Base-by-base conservation (phyloP, 2,113 vertebrate species). In the Callithrix jacchus region DNA sequence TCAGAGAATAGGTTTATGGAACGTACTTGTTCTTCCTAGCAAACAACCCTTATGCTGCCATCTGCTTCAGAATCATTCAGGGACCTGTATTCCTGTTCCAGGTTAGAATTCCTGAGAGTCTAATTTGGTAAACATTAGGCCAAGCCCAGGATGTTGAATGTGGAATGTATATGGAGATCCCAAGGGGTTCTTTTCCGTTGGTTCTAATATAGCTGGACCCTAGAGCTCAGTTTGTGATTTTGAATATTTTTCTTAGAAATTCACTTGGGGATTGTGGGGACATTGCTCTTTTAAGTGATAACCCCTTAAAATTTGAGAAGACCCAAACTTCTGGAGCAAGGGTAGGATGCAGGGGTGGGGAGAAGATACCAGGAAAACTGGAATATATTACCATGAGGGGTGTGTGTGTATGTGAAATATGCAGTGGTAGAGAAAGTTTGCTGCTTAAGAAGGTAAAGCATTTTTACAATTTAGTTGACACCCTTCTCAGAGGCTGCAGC, bases 221-320 rank as follows among this genome's bases (percentile, higher is more conserved):
- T 12, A 21, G 17, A 80, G 32, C 37, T 52, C 56, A 37, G 25
- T 71, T 92, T 58, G 68, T 40, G 2, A 2, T 83, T 52, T 68
- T 71, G n/a, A 45, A 35, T 88, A 25, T 40, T 91, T 95, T 89
- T 80, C 84, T 92, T 94, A 81, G 73, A 56, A 37, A 80, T 83
- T 35, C 18, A 37, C 5, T 61, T 42, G 49, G 21, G 8, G 16
- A 3, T 23, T 8, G 61, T 30, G 20, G 89, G 40, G 16, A 21
- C 5, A n/a, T 56, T 54, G 40, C 25, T 79, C 89, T 91, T 61
- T 64, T 70, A 84, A 56, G 52, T 42, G 14, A 47, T 81, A 92
- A 27, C 25, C 23, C 14, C 56, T 95, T 32, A 64, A 8, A 49
- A 40, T 54, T 49, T 18, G n/a, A 71, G n/a, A 58, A 70, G 18